phyloP scores from a whole-genome alignment of 2,888 invertebrate genomes.

The Campoplex nolae region DNA sequence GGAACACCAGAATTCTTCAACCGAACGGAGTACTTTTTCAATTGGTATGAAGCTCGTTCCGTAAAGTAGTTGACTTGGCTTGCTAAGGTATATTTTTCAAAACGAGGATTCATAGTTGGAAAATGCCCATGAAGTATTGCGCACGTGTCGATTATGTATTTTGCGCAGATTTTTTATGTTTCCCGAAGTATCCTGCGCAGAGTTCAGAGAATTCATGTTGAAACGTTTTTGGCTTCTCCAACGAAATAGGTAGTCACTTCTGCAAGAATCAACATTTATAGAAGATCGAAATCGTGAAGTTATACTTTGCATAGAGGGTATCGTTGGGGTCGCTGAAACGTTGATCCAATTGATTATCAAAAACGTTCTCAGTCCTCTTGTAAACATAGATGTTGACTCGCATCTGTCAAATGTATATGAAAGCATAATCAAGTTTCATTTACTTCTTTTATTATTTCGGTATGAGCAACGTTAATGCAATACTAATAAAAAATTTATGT shows the following conservation, averaged over 20 bases:
- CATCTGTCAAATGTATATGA: background rate
- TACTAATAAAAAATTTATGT: background rate
- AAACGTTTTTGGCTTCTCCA: too few species aligned
- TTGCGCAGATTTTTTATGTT: background rate
- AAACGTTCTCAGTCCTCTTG: background rate
- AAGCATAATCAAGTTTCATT: background rate
- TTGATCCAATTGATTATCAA: background rate
- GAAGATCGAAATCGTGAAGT: too few species aligned
- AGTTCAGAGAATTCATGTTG: too few species aligned
- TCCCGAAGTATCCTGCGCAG: too few species aligned
- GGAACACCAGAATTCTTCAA: background rate
- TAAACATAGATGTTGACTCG: background rate
- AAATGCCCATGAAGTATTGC: background rate
- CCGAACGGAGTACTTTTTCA: background rate
- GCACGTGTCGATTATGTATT: background rate
- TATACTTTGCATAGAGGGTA: too few species aligned
- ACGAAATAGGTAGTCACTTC: background rate
- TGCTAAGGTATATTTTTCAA: background rate
- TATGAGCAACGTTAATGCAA: background rate
- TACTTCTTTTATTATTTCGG: background rate
- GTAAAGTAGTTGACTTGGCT: background rate
- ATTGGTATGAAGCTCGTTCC: background rate
- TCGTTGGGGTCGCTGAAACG: background rate
- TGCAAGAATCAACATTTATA: too few species aligned
- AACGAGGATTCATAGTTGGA: too few species aligned